Evolutionary conservation across 2,113 vertebrate species (phyloP).

Genomic region (Rhodinocichla rosea): DNA sequence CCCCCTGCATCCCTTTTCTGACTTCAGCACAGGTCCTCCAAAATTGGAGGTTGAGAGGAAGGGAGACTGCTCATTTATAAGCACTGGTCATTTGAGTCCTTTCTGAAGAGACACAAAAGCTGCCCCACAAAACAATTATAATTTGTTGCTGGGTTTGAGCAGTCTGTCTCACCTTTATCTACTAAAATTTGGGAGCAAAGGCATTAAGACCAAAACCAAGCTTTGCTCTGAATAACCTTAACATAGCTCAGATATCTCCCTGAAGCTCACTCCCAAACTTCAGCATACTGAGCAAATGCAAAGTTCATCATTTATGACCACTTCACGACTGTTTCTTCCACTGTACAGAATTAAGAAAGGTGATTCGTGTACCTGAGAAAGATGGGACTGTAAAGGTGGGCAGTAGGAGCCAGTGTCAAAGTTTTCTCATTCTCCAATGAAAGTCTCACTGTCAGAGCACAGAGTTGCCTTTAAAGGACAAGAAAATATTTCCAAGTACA

Average conservation of each 20-base stretch:
- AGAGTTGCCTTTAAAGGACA: not conserved
- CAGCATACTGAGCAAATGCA: not conserved
- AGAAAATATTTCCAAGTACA: not conserved
- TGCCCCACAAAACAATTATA: not conserved
- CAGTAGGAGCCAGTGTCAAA: not conserved
- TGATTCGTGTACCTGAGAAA: not conserved
- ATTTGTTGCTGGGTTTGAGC: not conserved
- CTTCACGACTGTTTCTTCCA: not conserved
- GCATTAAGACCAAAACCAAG: not conserved
- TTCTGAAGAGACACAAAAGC: not conserved
- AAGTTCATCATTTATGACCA: not conserved
- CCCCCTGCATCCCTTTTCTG: not conserved
- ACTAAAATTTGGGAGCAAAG: not conserved
- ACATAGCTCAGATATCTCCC: not conserved
- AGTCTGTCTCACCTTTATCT: not conserved
- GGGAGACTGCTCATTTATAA: not conserved
- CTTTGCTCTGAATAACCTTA: not conserved
- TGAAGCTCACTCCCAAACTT: not conserved
- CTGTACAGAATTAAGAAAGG: not conserved
- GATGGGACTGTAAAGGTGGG: not conserved
- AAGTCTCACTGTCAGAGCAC: not conserved
- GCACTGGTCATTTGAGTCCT: not conserved
- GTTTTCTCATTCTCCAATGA: not conserved
- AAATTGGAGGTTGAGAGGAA: not conserved
- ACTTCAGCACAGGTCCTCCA: not conserved